Evolutionary conservation across 2,888 invertebrate genomes (phyloP).

Genomic region (Lathronympha strigana): DNA sequence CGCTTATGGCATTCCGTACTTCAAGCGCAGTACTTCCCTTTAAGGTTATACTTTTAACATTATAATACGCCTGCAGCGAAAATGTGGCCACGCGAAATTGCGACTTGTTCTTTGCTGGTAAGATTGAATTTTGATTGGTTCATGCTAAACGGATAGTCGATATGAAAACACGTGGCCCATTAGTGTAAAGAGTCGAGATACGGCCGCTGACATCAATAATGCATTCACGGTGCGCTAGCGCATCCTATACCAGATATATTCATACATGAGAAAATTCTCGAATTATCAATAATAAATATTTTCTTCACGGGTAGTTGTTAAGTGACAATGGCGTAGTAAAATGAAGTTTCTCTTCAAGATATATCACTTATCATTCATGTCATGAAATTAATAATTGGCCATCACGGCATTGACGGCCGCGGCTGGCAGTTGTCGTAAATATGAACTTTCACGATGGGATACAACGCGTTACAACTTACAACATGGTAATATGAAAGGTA

Average conservation of each 20-base stretch:
- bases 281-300: too few relatives aligned
- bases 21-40: conserved; percentile 51
- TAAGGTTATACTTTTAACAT: conserved; percentile 66
- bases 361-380: too few relatives aligned
- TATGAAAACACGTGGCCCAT: conserved; percentile 68
- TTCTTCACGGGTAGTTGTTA: too few relatives aligned
- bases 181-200: conserved; percentile 59
- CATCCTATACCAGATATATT: conserved; percentile 43
- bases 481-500: too few relatives aligned
- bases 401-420: neutral
- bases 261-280: neutral
- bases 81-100: neutral
- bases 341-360: neutral
- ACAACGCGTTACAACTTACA: too few relatives aligned
- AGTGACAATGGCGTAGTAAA: neutral
- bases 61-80: conserved; percentile 52
- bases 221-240: conserved; percentile 53
- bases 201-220: conserved; percentile 55
- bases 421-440: conserved; percentile 1
- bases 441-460: conserved; percentile 1
- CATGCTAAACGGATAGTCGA: conserved; percentile 50
- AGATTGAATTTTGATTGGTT: conserved; percentile 39
- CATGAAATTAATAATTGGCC: neutral
- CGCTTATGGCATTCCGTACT: neutral
- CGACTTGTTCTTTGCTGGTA: conserved; percentile 15